phyloP scores from a whole-genome alignment of 2,113 vertebrate species.

The Eulacestoma nigropectus region DNA sequence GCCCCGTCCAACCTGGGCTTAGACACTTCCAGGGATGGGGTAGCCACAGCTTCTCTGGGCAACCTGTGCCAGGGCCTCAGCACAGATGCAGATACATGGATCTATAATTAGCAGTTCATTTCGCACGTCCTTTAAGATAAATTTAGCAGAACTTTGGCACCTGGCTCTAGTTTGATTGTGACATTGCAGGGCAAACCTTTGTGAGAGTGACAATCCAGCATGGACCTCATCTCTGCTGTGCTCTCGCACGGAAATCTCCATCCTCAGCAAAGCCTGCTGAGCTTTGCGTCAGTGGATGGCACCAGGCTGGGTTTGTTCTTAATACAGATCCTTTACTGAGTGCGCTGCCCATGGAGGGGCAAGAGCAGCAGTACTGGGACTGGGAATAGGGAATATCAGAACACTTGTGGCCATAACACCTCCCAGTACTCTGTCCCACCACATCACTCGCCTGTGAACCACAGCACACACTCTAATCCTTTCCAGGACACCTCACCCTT shows the following conservation, averaged over 20 bases:
- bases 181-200: constrained; percentile 38
- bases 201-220: background rate
- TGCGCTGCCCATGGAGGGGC: background rate
- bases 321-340: background rate
- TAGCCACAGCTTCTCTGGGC: background rate
- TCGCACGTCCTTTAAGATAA: constrained; percentile 71
- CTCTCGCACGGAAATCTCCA: background rate
- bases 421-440: background rate
- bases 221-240: fast-evolving
- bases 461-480: background rate
- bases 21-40: background rate
- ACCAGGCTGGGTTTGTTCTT: background rate
- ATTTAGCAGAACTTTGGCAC: constrained; percentile 77
- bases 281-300: background rate
- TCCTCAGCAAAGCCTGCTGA: fast-evolving
- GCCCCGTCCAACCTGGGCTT: background rate
- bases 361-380: background rate
- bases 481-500: background rate
- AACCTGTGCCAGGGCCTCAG: background rate
- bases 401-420: background rate
- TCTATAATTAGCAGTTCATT: constrained; percentile 74
- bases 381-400: background rate
- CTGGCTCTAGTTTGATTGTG: constrained; percentile 75
- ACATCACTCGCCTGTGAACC: background rate
- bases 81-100: background rate